Base-by-base conservation (phyloP, 2,888 invertebrate genomes). In the Hyalella azteca region DNA sequence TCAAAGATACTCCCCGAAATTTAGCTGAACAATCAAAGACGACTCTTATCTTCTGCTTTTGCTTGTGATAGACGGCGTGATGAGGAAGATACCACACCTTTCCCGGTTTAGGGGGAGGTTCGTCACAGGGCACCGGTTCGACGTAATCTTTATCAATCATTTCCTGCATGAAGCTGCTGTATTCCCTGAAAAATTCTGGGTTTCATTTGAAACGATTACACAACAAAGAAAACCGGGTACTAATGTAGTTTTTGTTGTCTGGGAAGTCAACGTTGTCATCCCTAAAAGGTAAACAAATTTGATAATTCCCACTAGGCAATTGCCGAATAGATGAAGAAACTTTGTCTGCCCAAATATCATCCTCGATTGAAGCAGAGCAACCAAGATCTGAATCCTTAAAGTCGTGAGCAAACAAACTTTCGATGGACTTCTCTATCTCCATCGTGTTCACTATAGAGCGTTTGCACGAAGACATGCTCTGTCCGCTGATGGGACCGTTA, bases 31-130 rank as follows among this genome's bases (percentile, higher is more conserved):
- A 79, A 26, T 77, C 48, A 11, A 79, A 79, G 22, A 75, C 79
- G n/a, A 79, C 79, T 4, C 73, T 39, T 40, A 79, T 7, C 32
- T 76, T 79, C 19, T 26, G 22, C 54, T 78, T 78, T 36, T 54
- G 19, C 22, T 78, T 78, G 54, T 50, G 49, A 15, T 32, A 22
- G 5, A 78, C 49, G 3, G 40, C 78, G 29, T 78, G 78, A 54
- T 78, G 78, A 4, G 54, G 9, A 29, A 78, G 29, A 32, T 49
- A 78, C 78, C 78, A 78, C 11, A n/a, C 9, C 9, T 15, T 54
- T 4, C 1, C 29, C 39, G 15, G 5, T 29, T 15, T 19, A 5
- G n/a, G 29, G 15, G 15, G 4, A 29, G 59, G 54, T 19, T 78
- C 78, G 1, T 78, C 78, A 19, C 15, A 9, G 11, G 78, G 78